Conservation (phyloP, 1,140 invertebrate genomes). For the Micrasema minimum region DNA sequence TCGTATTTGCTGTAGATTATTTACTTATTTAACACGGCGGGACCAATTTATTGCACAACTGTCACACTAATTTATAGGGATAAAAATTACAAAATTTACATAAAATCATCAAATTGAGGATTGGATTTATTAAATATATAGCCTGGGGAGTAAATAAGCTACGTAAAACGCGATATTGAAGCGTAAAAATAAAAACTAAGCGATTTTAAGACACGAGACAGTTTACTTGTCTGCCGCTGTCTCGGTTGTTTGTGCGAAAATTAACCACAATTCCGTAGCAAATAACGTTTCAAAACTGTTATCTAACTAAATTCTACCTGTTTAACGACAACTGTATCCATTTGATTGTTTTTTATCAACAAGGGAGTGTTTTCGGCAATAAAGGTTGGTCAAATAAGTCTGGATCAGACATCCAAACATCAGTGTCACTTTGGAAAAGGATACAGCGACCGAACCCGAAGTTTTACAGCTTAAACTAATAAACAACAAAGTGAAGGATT, state of each 20-base stretch:
- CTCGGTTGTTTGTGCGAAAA: neutral
- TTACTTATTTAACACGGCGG: neutral
- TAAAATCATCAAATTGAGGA: too few species aligned
- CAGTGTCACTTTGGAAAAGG: neutral
- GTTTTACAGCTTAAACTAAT: neutral
- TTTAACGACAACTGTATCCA: too few species aligned
- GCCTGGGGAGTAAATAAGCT: too few species aligned
- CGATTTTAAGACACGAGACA: constrained; percentile 1
- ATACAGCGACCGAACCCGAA: too few species aligned
- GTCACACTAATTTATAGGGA: constrained; percentile 10
- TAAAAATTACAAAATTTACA: neutral
- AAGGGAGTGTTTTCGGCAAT: constrained; percentile 45
- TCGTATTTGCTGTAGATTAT: neutral
- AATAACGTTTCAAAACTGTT: neutral
- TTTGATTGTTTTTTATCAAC: constrained; percentile 24
- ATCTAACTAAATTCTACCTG: too few species aligned
- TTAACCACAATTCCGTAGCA: constrained; percentile 1
- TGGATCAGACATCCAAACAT: constrained; percentile 37
- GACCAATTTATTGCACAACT: constrained; percentile 15
- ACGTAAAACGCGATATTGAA: too few species aligned
- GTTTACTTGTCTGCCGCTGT: constrained; percentile 2
- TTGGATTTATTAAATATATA: too few species aligned
- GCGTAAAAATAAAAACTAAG: neutral
- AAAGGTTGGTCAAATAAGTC: constrained; percentile 36
- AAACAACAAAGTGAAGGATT: constrained; percentile 7